Evolutionary conservation across 2,797 vertebrate genomes (phyloP).

Genomic region (Danio jaintianensis): DNA sequence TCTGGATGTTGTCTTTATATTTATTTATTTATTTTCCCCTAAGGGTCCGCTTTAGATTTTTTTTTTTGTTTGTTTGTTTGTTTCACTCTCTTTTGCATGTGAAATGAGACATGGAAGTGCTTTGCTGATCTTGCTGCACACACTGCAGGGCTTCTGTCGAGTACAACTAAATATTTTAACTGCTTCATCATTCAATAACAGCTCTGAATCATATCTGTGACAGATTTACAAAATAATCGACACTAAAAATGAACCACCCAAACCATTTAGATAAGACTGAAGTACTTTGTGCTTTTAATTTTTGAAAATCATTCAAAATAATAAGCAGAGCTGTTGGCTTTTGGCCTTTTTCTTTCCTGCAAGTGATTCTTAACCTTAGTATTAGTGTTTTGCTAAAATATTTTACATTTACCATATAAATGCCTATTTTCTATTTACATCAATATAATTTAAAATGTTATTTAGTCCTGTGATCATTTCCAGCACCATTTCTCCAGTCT

Average conservation of each 20-base stretch:
- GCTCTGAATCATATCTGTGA: neutral
- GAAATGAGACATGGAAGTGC: neutral
- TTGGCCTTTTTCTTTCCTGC: no score
- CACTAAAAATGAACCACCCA: neutral
- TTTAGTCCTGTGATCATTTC: no score
- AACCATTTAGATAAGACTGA: neutral
- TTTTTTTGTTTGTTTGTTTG: neutral
- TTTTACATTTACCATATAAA: no score
- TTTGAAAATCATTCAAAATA: no score
- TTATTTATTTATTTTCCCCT: neutral
- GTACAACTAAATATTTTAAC: neutral
- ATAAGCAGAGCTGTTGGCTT: no score
- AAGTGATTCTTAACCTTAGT: no score
- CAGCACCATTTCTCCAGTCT: no score
- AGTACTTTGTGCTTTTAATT: no score
- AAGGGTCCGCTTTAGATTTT: conserved; percentile 12
- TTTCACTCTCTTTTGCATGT: neutral
- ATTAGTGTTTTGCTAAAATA: no score
- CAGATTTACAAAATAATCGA: neutral
- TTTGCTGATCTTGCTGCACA: neutral
- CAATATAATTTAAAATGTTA: no score
- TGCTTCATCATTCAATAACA: neutral
- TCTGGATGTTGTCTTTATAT: no score
- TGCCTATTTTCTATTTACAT: no score
- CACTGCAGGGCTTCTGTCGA: neutral